Evolutionary conservation across 2,888 invertebrate species (phyloP).

Genomic region (Cephus sareptanus): DNA sequence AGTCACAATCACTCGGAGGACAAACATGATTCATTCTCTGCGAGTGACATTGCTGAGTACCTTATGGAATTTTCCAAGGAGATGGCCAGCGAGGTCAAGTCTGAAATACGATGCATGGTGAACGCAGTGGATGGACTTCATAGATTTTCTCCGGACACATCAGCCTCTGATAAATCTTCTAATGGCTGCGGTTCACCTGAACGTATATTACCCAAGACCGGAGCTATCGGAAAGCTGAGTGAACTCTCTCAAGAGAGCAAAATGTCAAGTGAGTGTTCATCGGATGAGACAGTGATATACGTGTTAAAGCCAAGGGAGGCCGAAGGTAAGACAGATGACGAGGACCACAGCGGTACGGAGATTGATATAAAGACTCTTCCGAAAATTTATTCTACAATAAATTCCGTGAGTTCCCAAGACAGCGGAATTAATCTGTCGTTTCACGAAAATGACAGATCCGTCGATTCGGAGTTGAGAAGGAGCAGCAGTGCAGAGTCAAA

Average conservation of each 20-base stretch:
- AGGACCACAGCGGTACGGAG: conserved; percentile 69
- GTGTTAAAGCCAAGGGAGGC: conserved; percentile 53
- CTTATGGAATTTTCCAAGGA: conserved; percentile 82
- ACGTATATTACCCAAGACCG: conserved; percentile 36
- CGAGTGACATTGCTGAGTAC: conserved; percentile 81
- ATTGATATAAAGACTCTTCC: conserved; percentile 68
- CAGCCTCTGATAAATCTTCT: conserved; percentile 52
- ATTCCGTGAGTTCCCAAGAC: conserved; percentile 80
- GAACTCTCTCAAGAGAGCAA: conserved; percentile 60
- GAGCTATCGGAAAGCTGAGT: conserved; percentile 45
- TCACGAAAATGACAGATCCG: conserved; percentile 74
- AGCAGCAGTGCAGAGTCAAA: conserved; percentile 61
- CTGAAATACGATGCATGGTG: conserved; percentile 73
- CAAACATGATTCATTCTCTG: conserved; percentile 77
- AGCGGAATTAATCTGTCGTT: conserved; percentile 82
- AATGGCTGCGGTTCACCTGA: conserved; percentile 59
- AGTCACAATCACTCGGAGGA: conserved; percentile 38
- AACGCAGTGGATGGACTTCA: conserved; percentile 76
- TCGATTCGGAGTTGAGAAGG: conserved; percentile 40
- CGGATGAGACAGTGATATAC: conserved; percentile 65
- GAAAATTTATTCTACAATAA: conserved; percentile 74
- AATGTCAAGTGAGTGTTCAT: conserved; percentile 65
- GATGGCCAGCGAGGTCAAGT: conserved; percentile 84
- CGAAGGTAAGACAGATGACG: conserved; percentile 65
- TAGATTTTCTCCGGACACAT: conserved; percentile 47